Conservation (phyloP, 2,113 vertebrate species). For the Cichladusa arquata region DNA sequence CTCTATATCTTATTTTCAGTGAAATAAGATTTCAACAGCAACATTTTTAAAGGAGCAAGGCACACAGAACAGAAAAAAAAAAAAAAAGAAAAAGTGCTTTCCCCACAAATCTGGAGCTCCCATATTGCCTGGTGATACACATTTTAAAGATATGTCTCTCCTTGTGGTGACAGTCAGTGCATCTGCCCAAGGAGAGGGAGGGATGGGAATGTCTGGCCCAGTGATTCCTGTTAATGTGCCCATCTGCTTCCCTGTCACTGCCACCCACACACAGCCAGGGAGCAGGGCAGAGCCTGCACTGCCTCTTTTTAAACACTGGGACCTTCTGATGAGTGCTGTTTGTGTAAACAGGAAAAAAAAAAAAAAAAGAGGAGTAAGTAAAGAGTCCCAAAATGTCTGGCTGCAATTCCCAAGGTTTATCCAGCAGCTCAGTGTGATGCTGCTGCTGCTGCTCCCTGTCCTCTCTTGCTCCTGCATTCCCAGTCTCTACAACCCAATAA, state of each 20-base stretch:
- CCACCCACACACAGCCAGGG: neutral
- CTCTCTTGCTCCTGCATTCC: neutral
- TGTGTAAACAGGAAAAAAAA: neutral
- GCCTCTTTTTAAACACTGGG: rapidly evolving
- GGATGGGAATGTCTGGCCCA: neutral
- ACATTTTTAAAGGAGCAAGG: neutral
- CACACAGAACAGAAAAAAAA: neutral
- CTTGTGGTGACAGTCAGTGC: neutral
- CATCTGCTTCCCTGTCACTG: slow-evolving; percentile 6
- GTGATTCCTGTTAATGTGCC: neutral
- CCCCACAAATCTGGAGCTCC: neutral
- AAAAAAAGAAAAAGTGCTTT: neutral
- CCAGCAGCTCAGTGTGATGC: neutral
- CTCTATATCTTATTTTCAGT: neutral
- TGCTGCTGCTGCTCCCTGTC: neutral
- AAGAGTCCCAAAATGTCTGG: neutral
- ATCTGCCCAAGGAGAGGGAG: slow-evolving; percentile 8
- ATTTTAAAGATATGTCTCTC: neutral
- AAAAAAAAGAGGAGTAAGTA: neutral
- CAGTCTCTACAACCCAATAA: neutral
- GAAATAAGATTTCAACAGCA: neutral
- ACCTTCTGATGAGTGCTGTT: neutral
- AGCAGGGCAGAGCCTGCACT: neutral
- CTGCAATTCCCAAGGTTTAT: neutral
- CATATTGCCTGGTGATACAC: neutral